Evolutionary conservation across 2,888 invertebrate genomes (phyloP).

Genomic region (Tetrapedia diversipes): DNA sequence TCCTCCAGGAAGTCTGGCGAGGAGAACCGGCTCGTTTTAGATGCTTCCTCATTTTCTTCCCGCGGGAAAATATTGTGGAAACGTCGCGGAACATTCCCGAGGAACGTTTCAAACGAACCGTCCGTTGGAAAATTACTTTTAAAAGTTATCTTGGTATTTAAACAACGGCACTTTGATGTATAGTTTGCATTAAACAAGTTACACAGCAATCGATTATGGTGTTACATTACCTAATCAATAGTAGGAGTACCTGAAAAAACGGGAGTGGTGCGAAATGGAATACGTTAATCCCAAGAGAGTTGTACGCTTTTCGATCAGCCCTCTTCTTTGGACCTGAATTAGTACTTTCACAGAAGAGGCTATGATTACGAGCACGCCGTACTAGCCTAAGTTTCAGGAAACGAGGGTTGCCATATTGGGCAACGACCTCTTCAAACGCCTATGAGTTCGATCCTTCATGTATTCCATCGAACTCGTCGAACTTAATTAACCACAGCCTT

Average conservation of each 20-base stretch:
- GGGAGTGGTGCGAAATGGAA: not conserved
- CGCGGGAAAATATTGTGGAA: not conserved
- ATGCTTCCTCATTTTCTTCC: too few relatives aligned
- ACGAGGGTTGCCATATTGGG: not conserved
- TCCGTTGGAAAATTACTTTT: not conserved
- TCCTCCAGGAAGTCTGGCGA: not conserved
- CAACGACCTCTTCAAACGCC: slow-evolving; percentile 5
- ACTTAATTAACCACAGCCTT: not conserved
- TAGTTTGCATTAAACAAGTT: too few relatives aligned
- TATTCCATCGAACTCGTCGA: not conserved
- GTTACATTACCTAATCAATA: too few relatives aligned
- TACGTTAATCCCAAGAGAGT: not conserved
- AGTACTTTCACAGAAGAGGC: not conserved
- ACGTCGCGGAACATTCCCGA: not conserved
- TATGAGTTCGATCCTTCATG: not conserved
- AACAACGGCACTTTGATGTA: not conserved
- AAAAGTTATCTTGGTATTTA: not conserved
- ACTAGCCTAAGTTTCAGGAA: not conserved
- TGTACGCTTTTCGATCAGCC: not conserved
- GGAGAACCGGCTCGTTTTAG: slow-evolving; percentile 14
- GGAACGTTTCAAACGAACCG: not conserved
- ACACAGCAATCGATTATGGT: too few relatives aligned
- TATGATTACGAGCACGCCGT: not conserved
- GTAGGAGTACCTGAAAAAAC: not conserved
- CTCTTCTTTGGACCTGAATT: not conserved